phyloP scores from a whole-genome alignment of 2,113 vertebrate species.

The Bubo bubo region DNA sequence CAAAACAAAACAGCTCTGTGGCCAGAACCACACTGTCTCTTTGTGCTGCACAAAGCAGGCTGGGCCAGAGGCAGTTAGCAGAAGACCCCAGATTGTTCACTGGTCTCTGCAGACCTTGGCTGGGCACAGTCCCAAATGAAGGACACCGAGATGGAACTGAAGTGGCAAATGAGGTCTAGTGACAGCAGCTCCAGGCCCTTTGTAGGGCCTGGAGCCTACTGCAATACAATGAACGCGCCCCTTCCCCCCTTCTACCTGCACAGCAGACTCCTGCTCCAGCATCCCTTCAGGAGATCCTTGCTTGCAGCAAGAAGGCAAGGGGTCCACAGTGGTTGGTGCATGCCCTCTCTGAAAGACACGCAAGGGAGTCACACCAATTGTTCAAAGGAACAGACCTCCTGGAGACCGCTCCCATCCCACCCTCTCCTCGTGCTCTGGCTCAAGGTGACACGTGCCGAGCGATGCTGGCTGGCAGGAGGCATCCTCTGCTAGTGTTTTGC shows the following conservation, averaged over 20 bases:
- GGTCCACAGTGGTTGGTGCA: conserved; percentile 59
- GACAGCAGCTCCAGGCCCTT: background rate
- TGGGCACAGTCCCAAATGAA: conserved; percentile 2
- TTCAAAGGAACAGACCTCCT: conserved; percentile 39
- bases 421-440: background rate
- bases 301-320: conserved; percentile 70
- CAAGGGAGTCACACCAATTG: conserved; percentile 52
- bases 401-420: conserved; percentile 34
- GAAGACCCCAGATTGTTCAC: background rate
- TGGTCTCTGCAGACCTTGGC: background rate
- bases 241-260: conserved; percentile 65
- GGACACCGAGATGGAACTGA: background rate
- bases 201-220: background rate
- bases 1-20: background rate
- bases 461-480: background rate
- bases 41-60: background rate
- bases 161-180: conserved; percentile 13
- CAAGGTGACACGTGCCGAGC: accelerated
- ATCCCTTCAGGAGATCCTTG: conserved; percentile 70
- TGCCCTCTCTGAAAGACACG: conserved; percentile 69
- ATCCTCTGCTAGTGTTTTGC: background rate
- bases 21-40: background rate
- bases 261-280: conserved; percentile 66
- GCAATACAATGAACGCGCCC: conserved; percentile 14
- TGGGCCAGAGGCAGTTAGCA: background rate